Evolutionary conservation across 2,113 vertebrate species (phyloP).

Genomic region (Nerophis lumbriciformis): DNA sequence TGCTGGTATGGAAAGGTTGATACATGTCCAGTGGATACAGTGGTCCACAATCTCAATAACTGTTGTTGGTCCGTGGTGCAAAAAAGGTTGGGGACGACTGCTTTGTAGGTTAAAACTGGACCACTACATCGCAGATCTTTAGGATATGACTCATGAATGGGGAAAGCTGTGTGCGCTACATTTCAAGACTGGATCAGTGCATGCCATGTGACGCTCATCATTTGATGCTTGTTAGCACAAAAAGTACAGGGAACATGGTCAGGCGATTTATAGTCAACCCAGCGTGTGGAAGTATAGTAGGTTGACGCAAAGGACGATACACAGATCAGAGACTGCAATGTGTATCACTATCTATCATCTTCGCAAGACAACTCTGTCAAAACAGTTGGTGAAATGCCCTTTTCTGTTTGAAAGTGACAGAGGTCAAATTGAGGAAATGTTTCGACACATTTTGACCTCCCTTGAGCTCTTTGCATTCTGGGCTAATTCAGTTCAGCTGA

Average conservation of each 20-base stretch:
- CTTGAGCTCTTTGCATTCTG: neutral
- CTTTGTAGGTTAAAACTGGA: neutral
- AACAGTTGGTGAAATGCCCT: no score
- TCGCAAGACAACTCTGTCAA: no score
- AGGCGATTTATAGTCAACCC: no score
- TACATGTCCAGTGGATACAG: no score
- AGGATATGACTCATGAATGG: neutral
- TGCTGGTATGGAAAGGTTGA: neutral
- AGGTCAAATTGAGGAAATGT: neutral
- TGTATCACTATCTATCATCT: no score
- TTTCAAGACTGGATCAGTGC: neutral
- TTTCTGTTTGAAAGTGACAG: neutral
- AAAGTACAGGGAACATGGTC: neutral
- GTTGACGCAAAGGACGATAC: no score
- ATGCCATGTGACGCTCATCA: conserved; percentile 13
- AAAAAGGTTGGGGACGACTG: no score
- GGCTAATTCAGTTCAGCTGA: conserved; percentile 6
- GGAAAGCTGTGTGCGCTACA: neutral
- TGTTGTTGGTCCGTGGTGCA: no score
- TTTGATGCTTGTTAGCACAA: conserved; percentile 1
- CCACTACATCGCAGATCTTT: neutral
- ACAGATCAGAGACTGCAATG: no score
- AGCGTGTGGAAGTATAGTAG: no score
- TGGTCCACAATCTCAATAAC: no score
- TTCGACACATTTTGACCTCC: neutral